These are phyloP conservation scores for Eulimnadia texana DNA, from an alignment of 1,140 invertebrate genomes.

Conservation along the genomic window DNA sequence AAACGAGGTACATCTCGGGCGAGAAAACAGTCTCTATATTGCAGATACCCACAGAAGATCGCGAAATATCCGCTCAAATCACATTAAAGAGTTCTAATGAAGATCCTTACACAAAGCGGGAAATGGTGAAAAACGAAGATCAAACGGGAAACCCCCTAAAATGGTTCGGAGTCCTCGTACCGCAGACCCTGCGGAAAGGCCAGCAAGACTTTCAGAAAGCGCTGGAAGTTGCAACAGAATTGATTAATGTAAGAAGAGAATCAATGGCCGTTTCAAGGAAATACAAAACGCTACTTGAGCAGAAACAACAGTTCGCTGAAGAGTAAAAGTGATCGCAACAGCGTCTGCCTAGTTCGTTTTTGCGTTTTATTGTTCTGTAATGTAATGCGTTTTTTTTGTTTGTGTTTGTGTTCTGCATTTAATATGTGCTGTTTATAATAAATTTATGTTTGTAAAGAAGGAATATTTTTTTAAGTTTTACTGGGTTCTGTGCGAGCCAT, in stretches of 20 bases:
- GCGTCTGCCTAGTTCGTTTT: no score
- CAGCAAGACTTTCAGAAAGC: constrained; percentile 48
- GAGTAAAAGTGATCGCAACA: no score
- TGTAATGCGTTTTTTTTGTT: no score
- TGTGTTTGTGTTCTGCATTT: no score
- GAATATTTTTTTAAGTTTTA: no score
- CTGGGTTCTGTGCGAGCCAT: no score
- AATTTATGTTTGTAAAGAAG: no score
- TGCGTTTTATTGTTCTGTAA: no score
- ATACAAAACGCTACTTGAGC: not conserved
- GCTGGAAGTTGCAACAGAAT: constrained; percentile 41
- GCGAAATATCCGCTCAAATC: not conserved
- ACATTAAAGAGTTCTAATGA: no score
- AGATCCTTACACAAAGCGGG: not conserved
- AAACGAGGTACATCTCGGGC: constrained; percentile 53
- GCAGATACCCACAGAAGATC: constrained; percentile 44
- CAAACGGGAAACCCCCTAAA: constrained; percentile 42
- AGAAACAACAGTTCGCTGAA: not conserved
- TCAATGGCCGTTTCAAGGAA: not conserved
- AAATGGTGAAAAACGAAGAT: not conserved
- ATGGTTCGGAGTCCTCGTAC: constrained; percentile 60
- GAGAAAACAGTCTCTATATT: constrained; percentile 45
- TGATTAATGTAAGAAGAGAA: constrained; percentile 41
- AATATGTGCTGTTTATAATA: no score
- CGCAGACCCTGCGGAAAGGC: constrained; percentile 47